These are phyloP conservation scores for Bombus difficillimus DNA, from an alignment of 1,140 invertebrate species.

Conservation along the genomic window DNA sequence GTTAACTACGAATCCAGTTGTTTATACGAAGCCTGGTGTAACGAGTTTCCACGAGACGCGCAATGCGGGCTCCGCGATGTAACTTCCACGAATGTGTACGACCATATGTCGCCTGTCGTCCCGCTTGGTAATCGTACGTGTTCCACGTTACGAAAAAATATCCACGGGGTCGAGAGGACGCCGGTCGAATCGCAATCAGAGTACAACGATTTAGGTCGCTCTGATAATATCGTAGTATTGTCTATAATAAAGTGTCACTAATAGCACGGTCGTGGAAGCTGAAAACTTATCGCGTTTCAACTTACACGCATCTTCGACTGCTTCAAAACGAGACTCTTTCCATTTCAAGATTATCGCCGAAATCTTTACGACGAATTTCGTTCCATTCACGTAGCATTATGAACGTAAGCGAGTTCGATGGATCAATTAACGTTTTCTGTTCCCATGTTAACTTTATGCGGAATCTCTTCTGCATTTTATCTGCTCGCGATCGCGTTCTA, in stretches of 20 bases:
- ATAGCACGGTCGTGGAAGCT: fast-evolving
- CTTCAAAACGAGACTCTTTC: not conserved
- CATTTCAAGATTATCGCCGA: not conserved
- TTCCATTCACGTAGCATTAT: not conserved
- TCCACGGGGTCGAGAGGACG: not conserved
- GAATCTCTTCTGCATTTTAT: not conserved
- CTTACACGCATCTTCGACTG: not conserved
- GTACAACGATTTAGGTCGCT: not conserved
- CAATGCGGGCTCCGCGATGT: not conserved
- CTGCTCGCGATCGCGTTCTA: not conserved
- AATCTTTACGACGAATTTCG: not conserved
- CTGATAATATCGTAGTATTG: fast-evolving
- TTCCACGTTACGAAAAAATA: not conserved
- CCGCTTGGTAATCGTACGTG: not conserved
- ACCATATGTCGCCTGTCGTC: slow-evolving; percentile 18
- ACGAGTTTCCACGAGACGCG: slow-evolving; percentile 22
- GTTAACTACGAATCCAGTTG: slow-evolving; percentile 40
- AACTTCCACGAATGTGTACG: too few relatives aligned
- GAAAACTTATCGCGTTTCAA: not conserved
- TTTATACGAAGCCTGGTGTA: slow-evolving; percentile 11
- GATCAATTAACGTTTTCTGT: not conserved
- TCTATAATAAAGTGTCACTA: too few relatives aligned
- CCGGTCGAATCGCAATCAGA: not conserved
- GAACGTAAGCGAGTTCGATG: not conserved
- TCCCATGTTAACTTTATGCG: not conserved